Percentiles rank a stretch among this genome's conserved stretches.
phyloP scores from a whole-genome alignment of 2,888 invertebrate genomes.

The Epinotia demarniana region DNA sequence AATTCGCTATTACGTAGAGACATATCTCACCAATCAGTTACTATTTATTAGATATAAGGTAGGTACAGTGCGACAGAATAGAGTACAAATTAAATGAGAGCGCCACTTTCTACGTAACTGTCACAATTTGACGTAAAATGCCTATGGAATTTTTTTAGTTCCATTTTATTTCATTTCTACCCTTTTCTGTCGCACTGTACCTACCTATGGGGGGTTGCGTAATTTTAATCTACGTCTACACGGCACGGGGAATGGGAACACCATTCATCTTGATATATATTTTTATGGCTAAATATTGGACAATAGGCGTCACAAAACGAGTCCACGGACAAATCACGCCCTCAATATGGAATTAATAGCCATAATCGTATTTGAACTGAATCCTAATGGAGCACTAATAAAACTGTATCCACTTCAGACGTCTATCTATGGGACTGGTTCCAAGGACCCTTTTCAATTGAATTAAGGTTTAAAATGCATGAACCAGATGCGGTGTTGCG shows the following conservation, averaged over 20 bases:
- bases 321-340: slow-evolving; percentile 62
- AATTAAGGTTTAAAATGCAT: slow-evolving; percentile 25
- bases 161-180: too few relatives aligned
- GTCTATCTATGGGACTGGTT: background rate
- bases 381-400: slow-evolving; percentile 49
- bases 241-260: slow-evolving; percentile 22
- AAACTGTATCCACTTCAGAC: slow-evolving; percentile 26
- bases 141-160: too few relatives aligned
- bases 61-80: too few relatives aligned
- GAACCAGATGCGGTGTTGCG: background rate
- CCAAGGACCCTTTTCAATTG: slow-evolving; percentile 15
- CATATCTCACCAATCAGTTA: background rate
- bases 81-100: too few relatives aligned
- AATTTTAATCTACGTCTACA: slow-evolving; percentile 16
- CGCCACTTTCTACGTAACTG: too few relatives aligned
- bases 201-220: background rate
- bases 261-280: slow-evolving; percentile 38
- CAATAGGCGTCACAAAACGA: slow-evolving; percentile 55
- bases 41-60: too few relatives aligned
- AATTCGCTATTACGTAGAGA: too few relatives aligned
- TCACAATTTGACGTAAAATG: too few relatives aligned
- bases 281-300: slow-evolving; percentile 41
- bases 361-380: slow-evolving; percentile 50
- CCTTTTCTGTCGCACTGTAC: too few relatives aligned
- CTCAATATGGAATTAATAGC: slow-evolving; percentile 64